Evolutionary conservation across 1,140 invertebrate species (phyloP), one percentile per base, ranked within the genome.

Genomic region (Lasioglossum baleicum): DNA sequence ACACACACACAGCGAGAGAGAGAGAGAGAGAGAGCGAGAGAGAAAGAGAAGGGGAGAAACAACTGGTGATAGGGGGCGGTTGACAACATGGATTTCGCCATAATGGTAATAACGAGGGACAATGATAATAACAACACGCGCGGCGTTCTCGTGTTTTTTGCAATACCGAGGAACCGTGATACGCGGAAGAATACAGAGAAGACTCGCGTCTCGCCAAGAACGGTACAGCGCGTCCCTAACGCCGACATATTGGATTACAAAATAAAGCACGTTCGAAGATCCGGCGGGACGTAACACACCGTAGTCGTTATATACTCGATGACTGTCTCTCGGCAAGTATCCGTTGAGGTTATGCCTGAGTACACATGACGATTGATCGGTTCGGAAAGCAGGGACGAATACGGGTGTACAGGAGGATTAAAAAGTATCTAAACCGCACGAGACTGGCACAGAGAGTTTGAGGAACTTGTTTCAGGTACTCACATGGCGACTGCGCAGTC

Each of bases 401-500:
- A 22, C 20, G 42, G 13, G 7, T 22, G 8, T 58, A 31, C 42
- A 20, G 20, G 15, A 40, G 20, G 10, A 26, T 15, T 22, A 58
- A 73, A 78, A 17, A 48, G 31, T 4, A 70, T 70, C 35, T 35
- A 56, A 70, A 31, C 42, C 6, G 48, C 35, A 42, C 51, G 22
- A 58, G n/a, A 68, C 65, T 40, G 44, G 44, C 31, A 60, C 20
- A 26, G 40, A 81, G 61, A 81, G 66, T 69, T 63, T 82, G 8
- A 22, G 63, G 79, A 75, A 83, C 80, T 75, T 71, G 77, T 80
- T 26, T 81, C 84, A 84, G 80, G 88, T 91, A 92, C 92, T 90
- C 88, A 90, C 92, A 92, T 91, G 89, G 91, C 92, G 91, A 91
- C 88, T 92, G 92, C 91, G 92, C 91, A 92, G 91, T 92, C 90